phyloP scores from a whole-genome alignment of 1,140 invertebrate genomes.

The Halesus radiatus region DNA sequence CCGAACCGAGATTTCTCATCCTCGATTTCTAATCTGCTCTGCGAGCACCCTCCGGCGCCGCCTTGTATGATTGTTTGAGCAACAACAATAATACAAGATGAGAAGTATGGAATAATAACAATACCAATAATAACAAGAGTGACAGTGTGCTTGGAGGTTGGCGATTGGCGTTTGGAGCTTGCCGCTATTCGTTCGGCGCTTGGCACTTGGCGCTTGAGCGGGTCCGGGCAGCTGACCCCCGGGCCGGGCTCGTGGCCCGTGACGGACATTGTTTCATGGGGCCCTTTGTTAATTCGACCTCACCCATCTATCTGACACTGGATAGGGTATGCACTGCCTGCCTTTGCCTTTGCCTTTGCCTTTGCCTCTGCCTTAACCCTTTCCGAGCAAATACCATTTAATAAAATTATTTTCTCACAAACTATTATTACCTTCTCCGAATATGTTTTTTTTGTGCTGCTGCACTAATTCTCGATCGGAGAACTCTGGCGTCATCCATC shows the following conservation, averaged over 20 bases:
- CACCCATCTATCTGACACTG: constrained; percentile 21
- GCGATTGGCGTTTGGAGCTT: too few relatives aligned
- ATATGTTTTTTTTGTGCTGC: too few relatives aligned
- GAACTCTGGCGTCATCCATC: too few relatives aligned
- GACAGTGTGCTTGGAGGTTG: too few relatives aligned
- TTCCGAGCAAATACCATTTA: neutral
- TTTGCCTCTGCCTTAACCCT: neutral
- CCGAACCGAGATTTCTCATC: too few relatives aligned
- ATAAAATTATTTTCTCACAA: too few relatives aligned
- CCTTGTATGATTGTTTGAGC: constrained; percentile 4
- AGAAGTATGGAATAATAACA: too few relatives aligned
- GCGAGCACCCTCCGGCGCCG: too few relatives aligned
- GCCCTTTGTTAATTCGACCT: constrained; percentile 38
- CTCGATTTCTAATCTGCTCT: neutral
- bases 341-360: neutral
- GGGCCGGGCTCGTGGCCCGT: constrained; percentile 7
- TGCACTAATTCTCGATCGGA: too few relatives aligned
- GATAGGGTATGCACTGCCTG: neutral
- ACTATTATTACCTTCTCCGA: too few relatives aligned
- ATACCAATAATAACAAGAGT: too few relatives aligned
- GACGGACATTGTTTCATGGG: constrained; percentile 37
- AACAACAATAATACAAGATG: neutral
- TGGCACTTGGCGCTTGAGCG: constrained; percentile 23
- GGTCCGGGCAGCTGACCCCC: constrained; percentile 19
- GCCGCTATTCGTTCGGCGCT: too few relatives aligned